Percentiles rank a stretch among this genome's conserved stretches.
phyloP scores from a whole-genome alignment of 2,113 vertebrate species.

The Pholis gunnellus region DNA sequence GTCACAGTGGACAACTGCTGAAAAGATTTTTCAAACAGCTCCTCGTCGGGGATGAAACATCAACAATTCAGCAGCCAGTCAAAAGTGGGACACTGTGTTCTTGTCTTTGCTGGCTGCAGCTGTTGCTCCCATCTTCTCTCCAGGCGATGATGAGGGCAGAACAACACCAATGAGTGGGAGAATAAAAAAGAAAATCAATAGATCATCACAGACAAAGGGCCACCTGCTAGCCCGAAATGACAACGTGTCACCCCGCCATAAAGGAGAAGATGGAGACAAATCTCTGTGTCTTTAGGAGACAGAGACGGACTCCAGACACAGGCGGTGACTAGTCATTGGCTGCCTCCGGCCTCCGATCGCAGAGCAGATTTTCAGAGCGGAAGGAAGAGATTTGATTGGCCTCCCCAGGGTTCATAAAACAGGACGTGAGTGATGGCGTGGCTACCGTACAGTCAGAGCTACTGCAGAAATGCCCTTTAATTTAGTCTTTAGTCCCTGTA shows the following conservation, averaged over 20 bases:
- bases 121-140: slow-evolving; percentile 40
- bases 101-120: slow-evolving; percentile 33
- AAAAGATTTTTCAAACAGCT: not conserved
- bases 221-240: slow-evolving; percentile 75
- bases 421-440: slow-evolving; percentile 38
- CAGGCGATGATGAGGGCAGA: slow-evolving; percentile 50
- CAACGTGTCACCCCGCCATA: slow-evolving; percentile 59
- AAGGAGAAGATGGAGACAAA: slow-evolving; percentile 63
- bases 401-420: slow-evolving; percentile 37
- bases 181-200: slow-evolving; percentile 75
- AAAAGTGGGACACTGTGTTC: not conserved
- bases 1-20: not conserved
- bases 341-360: slow-evolving; percentile 47
- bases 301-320: slow-evolving; percentile 48
- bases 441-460: not conserved
- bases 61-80: not conserved
- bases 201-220: slow-evolving; percentile 72
- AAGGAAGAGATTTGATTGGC: slow-evolving; percentile 48
- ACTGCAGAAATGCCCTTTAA: slow-evolving; percentile 6
- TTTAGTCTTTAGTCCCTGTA: not conserved
- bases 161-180: slow-evolving; percentile 50
- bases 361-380: slow-evolving; percentile 36
- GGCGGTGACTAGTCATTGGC: slow-evolving; percentile 36
- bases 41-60: not conserved
- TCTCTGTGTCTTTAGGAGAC: slow-evolving; percentile 50